Percentiles rank a stretch among this genome's conserved stretches.
phyloP scores from a whole-genome alignment of 37 sponge, comb jelly and placozoan species.

The Spongilla lacustris region DNA sequence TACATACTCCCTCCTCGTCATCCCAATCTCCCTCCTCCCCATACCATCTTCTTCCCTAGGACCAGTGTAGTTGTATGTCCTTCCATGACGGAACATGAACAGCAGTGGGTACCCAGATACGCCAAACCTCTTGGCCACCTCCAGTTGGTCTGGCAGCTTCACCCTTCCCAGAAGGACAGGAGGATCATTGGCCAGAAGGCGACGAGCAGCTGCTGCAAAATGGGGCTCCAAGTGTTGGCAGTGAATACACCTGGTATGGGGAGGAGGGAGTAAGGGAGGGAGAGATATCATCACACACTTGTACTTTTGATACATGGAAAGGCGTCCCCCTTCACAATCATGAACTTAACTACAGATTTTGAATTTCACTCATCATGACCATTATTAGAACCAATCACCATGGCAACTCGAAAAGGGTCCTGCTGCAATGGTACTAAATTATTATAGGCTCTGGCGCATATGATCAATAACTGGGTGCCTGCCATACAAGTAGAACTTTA shows the following conservation, averaged over 20 bases:
- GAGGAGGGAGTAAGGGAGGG: no score
- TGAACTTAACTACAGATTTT: no score
- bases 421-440: no score
- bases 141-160: slow-evolving; percentile 72
- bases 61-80: slow-evolving; percentile 75
- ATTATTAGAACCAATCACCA: no score
- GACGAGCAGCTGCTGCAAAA: slow-evolving; percentile 64
- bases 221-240: slow-evolving; percentile 75
- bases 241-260: slow-evolving; percentile 55
- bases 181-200: slow-evolving; percentile 21
- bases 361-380: no score
- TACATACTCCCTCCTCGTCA: background rate
- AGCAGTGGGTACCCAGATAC: slow-evolving; percentile 77
- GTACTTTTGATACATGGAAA: no score
- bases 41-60: slow-evolving; percentile 68
- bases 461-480: no score
- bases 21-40: background rate
- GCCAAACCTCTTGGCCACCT: slow-evolving; percentile 64
- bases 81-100: slow-evolving; percentile 75
- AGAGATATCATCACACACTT: no score
- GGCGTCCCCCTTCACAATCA: no score
- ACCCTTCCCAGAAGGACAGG: slow-evolving; percentile 63
- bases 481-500: no score
- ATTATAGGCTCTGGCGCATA: no score
- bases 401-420: no score